phyloP scores from a whole-genome alignment of 2,113 vertebrate genomes.

The Lanius collurio region DNA sequence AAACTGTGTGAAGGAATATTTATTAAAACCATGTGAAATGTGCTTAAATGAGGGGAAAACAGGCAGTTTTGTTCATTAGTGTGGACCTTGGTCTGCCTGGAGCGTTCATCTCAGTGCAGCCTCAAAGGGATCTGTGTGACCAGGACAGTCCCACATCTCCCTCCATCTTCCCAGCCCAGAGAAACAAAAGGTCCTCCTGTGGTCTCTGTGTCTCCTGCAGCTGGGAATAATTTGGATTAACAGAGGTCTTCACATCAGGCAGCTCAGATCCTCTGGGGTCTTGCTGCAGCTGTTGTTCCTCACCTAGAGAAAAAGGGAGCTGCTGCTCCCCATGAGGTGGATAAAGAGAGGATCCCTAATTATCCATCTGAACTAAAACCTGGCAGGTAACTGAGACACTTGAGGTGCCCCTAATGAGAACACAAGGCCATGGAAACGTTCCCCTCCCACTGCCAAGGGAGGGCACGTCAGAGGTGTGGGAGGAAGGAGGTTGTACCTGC shows the following conservation, averaged over 20 bases:
- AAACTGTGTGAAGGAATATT: not conserved
- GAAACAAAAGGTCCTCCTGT: not conserved
- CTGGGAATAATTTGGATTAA: not conserved
- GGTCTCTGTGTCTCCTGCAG: not conserved
- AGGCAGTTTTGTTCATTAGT: not conserved
- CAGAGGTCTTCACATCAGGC: not conserved
- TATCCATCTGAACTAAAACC: not conserved
- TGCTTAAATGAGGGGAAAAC: not conserved
- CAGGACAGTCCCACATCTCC: not conserved
- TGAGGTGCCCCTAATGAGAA: not conserved
- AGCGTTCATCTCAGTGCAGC: fast-evolving
- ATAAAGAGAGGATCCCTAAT: not conserved
- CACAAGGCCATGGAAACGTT: not conserved
- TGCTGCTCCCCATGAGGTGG: not conserved
- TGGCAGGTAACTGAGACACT: not conserved
- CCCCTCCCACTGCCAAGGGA: not conserved
- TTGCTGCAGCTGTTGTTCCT: not conserved
- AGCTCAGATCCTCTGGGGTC: not conserved
- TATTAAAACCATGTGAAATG: not conserved
- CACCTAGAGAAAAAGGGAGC: not conserved
- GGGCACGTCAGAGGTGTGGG: fast-evolving
- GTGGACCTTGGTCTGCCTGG: not conserved
- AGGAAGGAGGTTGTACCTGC: not conserved
- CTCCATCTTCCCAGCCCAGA: not conserved
- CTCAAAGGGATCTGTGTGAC: not conserved